These are phyloP conservation scores for Erythrocercus mccallii DNA, from an alignment of 2,113 vertebrate genomes.

Conservation along the genomic window DNA sequence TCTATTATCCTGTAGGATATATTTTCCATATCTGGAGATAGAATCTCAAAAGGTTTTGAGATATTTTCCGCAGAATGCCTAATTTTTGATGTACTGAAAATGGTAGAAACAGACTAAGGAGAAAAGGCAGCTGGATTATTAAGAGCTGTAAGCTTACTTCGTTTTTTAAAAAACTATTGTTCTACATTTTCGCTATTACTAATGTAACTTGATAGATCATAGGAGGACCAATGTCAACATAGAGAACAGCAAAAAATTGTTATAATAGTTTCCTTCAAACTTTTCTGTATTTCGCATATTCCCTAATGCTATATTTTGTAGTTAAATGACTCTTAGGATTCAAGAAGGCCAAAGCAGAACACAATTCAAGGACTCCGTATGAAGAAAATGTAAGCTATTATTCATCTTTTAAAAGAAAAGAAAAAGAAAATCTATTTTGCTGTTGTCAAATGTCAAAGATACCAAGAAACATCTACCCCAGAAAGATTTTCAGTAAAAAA, in stretches of 20 bases:
- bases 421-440: not conserved
- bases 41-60: not conserved
- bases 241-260: not conserved
- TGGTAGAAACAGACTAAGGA: not conserved
- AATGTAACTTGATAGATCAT: not conserved
- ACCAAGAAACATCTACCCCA: not conserved
- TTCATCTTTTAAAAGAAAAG: not conserved
- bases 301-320: not conserved
- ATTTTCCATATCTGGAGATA: not conserved
- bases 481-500: not conserved
- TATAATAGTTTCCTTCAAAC: not conserved
- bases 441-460: not conserved
- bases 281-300: not conserved
- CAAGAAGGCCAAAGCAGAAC: not conserved
- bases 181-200: not conserved
- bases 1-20: not conserved
- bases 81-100: not conserved
- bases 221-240: not conserved
- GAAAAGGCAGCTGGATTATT: not conserved
- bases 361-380: not conserved
- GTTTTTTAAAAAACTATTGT: rapidly evolving
- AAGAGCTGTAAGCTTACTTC: not conserved
- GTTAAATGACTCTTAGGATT: not conserved
- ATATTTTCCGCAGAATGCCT: not conserved
- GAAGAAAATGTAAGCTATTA: not conserved